phyloP scores from a whole-genome alignment of 2,113 vertebrate species.

The Bufo gargarizans region DNA sequence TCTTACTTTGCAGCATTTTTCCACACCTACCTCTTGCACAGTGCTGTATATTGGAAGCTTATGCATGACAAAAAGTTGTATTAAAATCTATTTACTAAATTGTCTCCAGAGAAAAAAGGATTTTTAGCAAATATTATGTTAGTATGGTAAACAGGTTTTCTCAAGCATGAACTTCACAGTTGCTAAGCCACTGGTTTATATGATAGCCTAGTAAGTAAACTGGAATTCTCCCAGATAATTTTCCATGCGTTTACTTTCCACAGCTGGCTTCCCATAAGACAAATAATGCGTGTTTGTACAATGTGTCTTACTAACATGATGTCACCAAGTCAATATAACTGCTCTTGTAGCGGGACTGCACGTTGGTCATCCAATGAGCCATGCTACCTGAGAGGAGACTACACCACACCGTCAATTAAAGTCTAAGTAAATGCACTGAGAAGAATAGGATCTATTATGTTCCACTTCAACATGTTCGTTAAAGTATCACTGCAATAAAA shows the following conservation, averaged over 20 bases:
- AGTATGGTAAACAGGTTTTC: background rate
- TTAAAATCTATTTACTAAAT: background rate
- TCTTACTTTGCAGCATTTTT: no score
- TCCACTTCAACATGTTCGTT: background rate
- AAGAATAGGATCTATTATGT: background rate
- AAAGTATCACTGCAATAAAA: background rate
- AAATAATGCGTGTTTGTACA: conserved; percentile 2
- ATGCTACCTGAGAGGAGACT: background rate
- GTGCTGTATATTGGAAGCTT: no score
- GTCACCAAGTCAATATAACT: conserved; percentile 1
- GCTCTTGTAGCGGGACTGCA: background rate
- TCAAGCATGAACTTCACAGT: no score
- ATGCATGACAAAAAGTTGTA: no score
- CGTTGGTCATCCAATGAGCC: conserved; percentile 1
- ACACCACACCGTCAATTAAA: background rate
- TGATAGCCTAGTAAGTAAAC: background rate
- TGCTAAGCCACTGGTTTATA: background rate
- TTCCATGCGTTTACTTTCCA: background rate
- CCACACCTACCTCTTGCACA: no score
- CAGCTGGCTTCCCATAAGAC: background rate
- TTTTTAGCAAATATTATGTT: background rate
- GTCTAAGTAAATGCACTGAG: background rate
- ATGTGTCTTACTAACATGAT: background rate
- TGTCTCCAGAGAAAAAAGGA: background rate
- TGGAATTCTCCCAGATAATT: background rate